These are phyloP conservation scores for Drosophila prosaltans DNA, from an alignment of 1,140 invertebrate species.

Conservation along the genomic window DNA sequence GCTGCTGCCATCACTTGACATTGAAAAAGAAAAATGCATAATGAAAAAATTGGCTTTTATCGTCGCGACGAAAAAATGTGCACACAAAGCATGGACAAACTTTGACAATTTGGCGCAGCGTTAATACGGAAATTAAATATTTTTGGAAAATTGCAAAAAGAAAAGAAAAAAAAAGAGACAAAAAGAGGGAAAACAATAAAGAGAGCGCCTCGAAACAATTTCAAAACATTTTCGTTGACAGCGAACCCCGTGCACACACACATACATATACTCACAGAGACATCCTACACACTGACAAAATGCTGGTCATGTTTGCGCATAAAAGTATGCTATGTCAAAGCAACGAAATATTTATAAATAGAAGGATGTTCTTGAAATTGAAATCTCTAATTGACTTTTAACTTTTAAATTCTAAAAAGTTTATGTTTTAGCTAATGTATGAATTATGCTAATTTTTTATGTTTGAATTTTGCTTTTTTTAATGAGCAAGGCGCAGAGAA, in stretches of 20 bases:
- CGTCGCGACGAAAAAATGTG: slow-evolving; percentile 7
- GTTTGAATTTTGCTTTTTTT: too few relatives aligned
- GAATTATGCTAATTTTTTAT: too few relatives aligned
- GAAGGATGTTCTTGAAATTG: not conserved
- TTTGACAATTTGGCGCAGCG: slow-evolving; percentile 60
- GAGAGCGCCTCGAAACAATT: slow-evolving; percentile 60
- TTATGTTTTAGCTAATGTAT: too few relatives aligned
- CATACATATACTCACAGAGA: slow-evolving; percentile 7
- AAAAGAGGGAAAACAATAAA: slow-evolving; percentile 10
- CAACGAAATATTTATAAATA: slow-evolving; percentile 26
- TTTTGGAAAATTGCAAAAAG: slow-evolving; percentile 50
- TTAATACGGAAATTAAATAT: slow-evolving; percentile 80
- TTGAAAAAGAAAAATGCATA: slow-evolving; percentile 79
- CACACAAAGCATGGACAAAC: slow-evolving; percentile 22
- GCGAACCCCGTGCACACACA: slow-evolving; percentile 40
- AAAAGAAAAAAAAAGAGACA: not conserved
- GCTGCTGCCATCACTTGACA: slow-evolving; percentile 72
- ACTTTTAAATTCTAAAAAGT: too few relatives aligned
- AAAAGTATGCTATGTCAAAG: slow-evolving; percentile 61
- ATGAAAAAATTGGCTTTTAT: slow-evolving; percentile 42
- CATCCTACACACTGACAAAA: slow-evolving; percentile 13
- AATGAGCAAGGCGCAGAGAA: too few relatives aligned
- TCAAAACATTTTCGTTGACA: slow-evolving; percentile 78
- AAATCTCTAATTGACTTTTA: slow-evolving; percentile 1
- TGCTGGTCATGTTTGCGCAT: slow-evolving; percentile 61